Base-by-base conservation (phyloP, 1,140 invertebrate species). In the Halesus radiatus region DNA sequence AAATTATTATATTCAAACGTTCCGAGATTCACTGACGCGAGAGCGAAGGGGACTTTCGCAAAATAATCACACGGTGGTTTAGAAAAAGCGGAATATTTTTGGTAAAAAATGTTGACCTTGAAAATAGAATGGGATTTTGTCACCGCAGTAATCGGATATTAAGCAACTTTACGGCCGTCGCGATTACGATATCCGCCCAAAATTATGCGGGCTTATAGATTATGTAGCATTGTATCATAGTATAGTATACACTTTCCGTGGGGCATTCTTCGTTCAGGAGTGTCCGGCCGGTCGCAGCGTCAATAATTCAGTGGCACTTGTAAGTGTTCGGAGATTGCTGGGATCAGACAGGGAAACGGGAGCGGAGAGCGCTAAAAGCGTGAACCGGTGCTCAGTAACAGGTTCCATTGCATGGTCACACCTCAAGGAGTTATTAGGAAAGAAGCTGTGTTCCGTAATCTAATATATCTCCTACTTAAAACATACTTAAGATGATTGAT, bases 1-100 rank as follows among this genome's bases (percentile, higher is more conserved):
- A 7, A 70, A 70, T 70, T n/a, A 70, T 70, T 16, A 70, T 70
- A 70, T 70, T 50, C 66, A 50, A 70, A 50, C 32, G 66, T 20
- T 70, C 29, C 29, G 45, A 37, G 66, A 70, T 70, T 20, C 20
- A 18, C 29, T 18, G 66, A 52, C 23, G 66, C 18, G 37, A 70
- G 62, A 66, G 62, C 10, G 62, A 66, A 66, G 32, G 32, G 62
- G 56, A 60, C 20, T 45, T 45, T 45, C 13, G 37, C 37, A 45
- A 45, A 45, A 45, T 45, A 13, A 45, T 45, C 37, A 13, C 37
- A 45, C 37, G 37, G 37, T 45, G 37, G 7, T 29, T 64, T 64
- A 7, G 10, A 32, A 45, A 45, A 45, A 45, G 37, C 37, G 8
- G 10, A 64, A 64, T 16, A 64, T 20, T 0, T n/a, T 22, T 29